Base-by-base conservation (phyloP, 1,140 invertebrate species). In the Drosophila navojoa region DNA sequence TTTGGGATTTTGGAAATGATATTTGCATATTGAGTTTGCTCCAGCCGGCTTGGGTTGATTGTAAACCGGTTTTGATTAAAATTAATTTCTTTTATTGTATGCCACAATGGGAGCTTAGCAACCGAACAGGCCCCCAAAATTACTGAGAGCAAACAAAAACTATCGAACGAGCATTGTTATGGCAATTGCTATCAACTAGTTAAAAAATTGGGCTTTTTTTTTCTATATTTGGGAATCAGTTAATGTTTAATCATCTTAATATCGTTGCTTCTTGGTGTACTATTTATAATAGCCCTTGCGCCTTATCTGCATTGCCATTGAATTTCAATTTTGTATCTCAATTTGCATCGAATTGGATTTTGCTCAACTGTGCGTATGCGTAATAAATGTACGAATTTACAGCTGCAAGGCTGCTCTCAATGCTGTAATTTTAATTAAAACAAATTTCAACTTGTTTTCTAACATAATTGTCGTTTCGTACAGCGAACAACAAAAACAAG, bases 21-120 rank as follows among this genome's bases (percentile, higher is more conserved):
- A 19, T 55, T 42, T 32, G 35, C 3, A 15, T 13, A 61, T 16
- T 32, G 16, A 11, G 19, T 55, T 64, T 35, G 40, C 16, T 15
- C 40, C 50, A 49, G 50, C 32, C 32, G 63, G 63, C 16, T 60
- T 60, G 47, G 47, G 55, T 44, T 15, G 42, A 73, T 55, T 49
- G 13, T 6, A 40, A 61, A 73, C 63, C 49, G 49, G 71, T 62
- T 73, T 68, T 69, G 42, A 10, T 35, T 40, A 59, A 71, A 54
- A 66, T 52, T 58, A 67, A 71, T 71, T 67, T 67, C 54, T 29
- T 71, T 71, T 71, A 13, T 11, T 45, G 57, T 58, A 27, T 32
- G 60, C 10, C 19, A 22, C 19, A 22, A 22, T 22, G 19, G 19
- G 55, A 67, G 59, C 22, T 60, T 60, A 67, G 70, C 70, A 72